phyloP scores from a whole-genome alignment of 2,797 vertebrate species.

The Tokudaia muenninki region DNA sequence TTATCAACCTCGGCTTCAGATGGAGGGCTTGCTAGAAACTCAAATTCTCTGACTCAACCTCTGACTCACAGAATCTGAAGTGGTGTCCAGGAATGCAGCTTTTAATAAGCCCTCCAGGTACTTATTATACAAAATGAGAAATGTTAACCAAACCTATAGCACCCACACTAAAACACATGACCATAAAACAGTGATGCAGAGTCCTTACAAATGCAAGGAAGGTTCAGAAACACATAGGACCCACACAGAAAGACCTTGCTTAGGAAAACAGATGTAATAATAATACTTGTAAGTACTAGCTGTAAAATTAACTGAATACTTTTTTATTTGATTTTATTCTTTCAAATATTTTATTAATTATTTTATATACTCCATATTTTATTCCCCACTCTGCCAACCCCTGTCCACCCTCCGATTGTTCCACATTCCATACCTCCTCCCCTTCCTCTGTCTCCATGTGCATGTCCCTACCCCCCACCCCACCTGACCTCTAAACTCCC shows the following conservation, averaged over 20 bases:
- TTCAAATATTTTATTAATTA: too few species aligned
- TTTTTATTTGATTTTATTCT: not conserved
- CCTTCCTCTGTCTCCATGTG: too few species aligned
- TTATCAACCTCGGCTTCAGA: not conserved
- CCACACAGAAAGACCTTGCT: constrained; percentile 14
- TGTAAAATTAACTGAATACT: constrained; percentile 4
- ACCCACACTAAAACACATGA: not conserved
- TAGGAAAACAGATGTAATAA: not conserved
- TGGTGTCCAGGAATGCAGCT: not conserved
- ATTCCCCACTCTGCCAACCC: too few species aligned
- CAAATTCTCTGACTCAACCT: not conserved
- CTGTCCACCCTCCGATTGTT: too few species aligned
- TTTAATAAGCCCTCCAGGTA: not conserved
- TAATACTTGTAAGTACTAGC: constrained; percentile 22
- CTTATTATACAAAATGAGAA: not conserved
- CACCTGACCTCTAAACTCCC: too few species aligned
- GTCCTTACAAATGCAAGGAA: constrained; percentile 15
- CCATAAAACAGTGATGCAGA: not conserved
- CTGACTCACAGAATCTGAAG: not conserved
- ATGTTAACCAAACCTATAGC: not conserved
- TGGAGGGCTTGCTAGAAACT: not conserved
- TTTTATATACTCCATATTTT: too few species aligned
- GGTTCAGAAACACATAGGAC: constrained; percentile 22
- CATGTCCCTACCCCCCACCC: too few species aligned
- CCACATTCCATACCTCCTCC: too few species aligned